Evolutionary conservation across 2,888 invertebrate genomes (phyloP).

Genomic region (Acanthosepion esculentum): DNA sequence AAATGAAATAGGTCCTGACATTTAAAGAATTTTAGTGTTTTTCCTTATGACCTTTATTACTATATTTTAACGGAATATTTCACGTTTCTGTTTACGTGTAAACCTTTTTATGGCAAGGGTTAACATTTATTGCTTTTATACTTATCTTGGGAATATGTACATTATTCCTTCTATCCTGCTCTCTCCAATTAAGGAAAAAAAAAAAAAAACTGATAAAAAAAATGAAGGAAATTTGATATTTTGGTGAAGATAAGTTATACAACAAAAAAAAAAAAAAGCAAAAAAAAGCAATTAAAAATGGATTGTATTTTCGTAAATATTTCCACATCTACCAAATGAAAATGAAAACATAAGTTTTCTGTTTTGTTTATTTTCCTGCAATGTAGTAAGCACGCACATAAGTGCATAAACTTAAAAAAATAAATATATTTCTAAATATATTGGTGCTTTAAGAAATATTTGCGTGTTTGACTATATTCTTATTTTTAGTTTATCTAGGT

Average conservation of each 20-base stretch:
- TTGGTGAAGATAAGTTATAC: not conserved
- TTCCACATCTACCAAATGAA: not conserved
- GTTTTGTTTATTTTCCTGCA: not conserved
- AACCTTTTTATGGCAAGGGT: not conserved
- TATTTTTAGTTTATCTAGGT: not conserved
- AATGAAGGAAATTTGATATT: not conserved
- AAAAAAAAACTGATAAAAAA: not conserved
- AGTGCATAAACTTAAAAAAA: not conserved
- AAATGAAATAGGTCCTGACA: not conserved
- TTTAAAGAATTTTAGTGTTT: too few species aligned
- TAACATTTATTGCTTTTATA: not conserved
- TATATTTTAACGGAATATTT: not conserved
- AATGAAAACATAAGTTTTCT: not conserved
- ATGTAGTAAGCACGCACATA: not conserved
- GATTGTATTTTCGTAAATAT: not conserved
- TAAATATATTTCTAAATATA: not conserved
- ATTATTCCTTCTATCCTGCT: not conserved
- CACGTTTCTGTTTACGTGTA: not conserved
- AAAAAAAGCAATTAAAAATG: not conserved
- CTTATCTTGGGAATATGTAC: not conserved
- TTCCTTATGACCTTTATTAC: too few species aligned
- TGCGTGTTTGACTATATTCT: not conserved
- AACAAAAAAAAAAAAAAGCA: not conserved
- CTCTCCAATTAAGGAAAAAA: not conserved
- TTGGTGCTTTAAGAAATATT: not conserved